Conservation (phyloP, 2,113 vertebrate species). For the Nettapus auritus region DNA sequence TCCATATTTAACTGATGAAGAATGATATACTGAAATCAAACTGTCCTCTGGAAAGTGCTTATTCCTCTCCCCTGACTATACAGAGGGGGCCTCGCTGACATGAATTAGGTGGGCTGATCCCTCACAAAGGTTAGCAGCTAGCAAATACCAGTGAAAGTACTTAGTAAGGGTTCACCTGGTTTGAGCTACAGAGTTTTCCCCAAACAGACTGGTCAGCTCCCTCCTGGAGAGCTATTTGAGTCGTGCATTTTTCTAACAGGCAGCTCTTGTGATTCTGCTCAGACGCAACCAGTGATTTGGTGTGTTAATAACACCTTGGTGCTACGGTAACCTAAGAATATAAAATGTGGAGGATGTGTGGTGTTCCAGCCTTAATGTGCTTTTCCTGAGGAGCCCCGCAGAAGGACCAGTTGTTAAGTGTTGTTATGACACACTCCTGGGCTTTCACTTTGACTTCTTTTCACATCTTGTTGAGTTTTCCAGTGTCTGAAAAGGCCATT, state of each 20-base stretch:
- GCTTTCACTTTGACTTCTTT: slow-evolving; percentile 43
- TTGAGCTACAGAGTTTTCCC: slow-evolving; percentile 7
- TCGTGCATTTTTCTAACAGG: not conserved
- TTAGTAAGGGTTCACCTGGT: not conserved
- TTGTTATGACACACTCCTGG: slow-evolving; percentile 10
- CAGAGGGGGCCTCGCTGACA: not conserved
- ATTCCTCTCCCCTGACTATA: not conserved
- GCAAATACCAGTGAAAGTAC: not conserved
- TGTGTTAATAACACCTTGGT: not conserved
- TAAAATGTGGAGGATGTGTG: not conserved
- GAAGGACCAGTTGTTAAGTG: not conserved
- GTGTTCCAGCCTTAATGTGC: not conserved
- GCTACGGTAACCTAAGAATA: not conserved
- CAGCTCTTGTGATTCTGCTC: not conserved
- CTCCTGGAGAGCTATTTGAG: not conserved
- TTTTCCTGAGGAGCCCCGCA: not conserved
- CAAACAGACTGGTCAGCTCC: slow-evolving; percentile 1
- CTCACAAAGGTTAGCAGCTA: slow-evolving; percentile 3
- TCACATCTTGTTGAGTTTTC: slow-evolving; percentile 30
- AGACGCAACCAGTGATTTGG: not conserved
- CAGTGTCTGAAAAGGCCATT: slow-evolving; percentile 8
- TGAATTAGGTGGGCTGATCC: not conserved
- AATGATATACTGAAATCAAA: not conserved
- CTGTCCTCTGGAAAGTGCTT: not conserved
- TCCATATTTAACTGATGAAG: not conserved